A percentile compares a stretch with the other conserved stretches of the same genome.
Conservation (phyloP, 2,113 vertebrate genomes). For the Corythornis vintsioides region DNA sequence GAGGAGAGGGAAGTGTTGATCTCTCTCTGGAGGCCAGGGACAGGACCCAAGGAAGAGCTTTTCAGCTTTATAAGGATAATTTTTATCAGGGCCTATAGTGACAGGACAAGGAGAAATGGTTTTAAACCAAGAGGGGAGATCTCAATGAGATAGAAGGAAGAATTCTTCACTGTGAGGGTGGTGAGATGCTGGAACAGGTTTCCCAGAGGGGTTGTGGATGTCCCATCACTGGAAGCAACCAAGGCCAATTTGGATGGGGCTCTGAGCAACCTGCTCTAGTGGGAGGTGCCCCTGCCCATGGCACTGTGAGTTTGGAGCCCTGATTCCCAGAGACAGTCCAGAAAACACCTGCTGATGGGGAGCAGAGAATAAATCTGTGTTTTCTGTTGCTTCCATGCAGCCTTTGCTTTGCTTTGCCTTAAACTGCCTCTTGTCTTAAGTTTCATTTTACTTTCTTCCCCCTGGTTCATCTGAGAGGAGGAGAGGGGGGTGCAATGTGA, state of each 20-base stretch:
- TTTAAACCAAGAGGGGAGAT: neutral
- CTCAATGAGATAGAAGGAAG: neutral
- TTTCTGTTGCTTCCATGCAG: too few relatives aligned
- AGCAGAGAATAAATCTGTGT: too few relatives aligned
- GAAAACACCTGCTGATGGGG: too few relatives aligned
- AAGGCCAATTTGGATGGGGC: neutral
- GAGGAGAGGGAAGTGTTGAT: accelerated
- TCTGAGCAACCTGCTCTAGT: neutral
- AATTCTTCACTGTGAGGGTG: neutral
- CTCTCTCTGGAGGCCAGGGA: neutral
- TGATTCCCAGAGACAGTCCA: too few relatives aligned
- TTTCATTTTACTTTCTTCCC: too few relatives aligned
- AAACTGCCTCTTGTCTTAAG: too few relatives aligned
- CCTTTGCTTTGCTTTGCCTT: too few relatives aligned
- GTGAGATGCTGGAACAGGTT: neutral
- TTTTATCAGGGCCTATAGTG: neutral
- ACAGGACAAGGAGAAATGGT: neutral
- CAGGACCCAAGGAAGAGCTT: accelerated
- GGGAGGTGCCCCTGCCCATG: too few relatives aligned
- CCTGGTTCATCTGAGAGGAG: too few relatives aligned
- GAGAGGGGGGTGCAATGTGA: too few relatives aligned
- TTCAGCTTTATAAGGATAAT: neutral
- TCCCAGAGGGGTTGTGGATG: neutral
- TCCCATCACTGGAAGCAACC: neutral
- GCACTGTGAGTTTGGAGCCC: neutral